These are phyloP conservation scores for Chunga burmeisteri DNA, from an alignment of 2,113 vertebrate genomes.

Conservation along the genomic window DNA sequence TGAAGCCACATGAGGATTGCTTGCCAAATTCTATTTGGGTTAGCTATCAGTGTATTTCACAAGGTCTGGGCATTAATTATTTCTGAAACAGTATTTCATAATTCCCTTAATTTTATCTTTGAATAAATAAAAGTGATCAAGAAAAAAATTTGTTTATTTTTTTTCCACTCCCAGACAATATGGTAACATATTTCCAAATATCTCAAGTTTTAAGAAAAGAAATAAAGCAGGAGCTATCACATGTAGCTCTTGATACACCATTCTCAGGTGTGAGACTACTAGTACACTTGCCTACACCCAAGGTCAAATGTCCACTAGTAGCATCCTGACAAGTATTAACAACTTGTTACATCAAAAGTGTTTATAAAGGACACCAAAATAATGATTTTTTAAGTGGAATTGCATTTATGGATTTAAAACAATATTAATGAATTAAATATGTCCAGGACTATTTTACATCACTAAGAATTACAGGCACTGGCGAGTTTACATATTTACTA, in stretches of 20 bases:
- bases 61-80: constrained; percentile 13
- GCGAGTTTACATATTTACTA: neutral
- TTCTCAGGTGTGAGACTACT: neutral
- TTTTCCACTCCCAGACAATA: neutral
- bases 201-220: neutral
- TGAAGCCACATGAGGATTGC: constrained; percentile 7
- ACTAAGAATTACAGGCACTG: neutral
- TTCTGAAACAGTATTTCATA: constrained; percentile 37
- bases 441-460: neutral
- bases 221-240: neutral
- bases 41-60: constrained; percentile 18
- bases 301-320: neutral
- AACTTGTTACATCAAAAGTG: neutral
- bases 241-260: neutral
- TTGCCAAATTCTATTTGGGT: constrained; percentile 47
- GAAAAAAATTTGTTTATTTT: neutral
- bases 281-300: neutral
- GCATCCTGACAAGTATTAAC: neutral
- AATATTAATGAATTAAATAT: neutral
- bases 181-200: neutral
- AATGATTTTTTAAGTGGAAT: neutral
- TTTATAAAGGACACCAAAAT: neutral
- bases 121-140: neutral
- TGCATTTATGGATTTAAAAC: neutral
- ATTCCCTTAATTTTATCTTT: neutral